Evolutionary conservation across 2,113 vertebrate species (phyloP), one percentile per base, ranked within the genome.

Genomic region (Triplophysa rosa): DNA sequence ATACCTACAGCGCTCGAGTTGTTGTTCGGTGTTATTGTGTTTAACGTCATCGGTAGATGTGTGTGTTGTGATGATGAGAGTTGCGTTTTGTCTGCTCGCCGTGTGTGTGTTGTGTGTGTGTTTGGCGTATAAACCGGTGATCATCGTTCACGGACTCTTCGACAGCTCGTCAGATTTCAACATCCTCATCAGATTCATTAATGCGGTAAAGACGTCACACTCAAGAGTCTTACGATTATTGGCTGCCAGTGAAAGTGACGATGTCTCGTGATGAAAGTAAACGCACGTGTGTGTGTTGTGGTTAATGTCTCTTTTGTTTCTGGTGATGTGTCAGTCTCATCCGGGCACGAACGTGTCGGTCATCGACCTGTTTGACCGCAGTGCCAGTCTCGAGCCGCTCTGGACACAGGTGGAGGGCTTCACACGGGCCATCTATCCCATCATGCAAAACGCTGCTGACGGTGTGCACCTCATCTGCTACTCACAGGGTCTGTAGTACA

Each of bases 361-460:
- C 54, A 91, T 97, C 1, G 95, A 97, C 89, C 87, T 97, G 89
- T 97, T 96, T 45, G 95, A 97, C 86, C 89, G 88, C 67, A 90
- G 91, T 6, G 88, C 93, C 79, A 97, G 96, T 77, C 88, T 97
- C 81, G 63, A 94, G 89, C 95, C 95, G 10, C 84, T 97, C 78
- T 97, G 95, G 96, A 95, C 94, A 71, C 96, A 97, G 87, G 95
- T 95, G 79, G 92, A 95, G 65, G 95, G 95, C 5, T 97, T 97
- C 86, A 91, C 92, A 61, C 87, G 90, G 37, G 95, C 92, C 13
- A 94, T 97, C 71, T 91, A 90, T 76, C 95, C 96, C 65, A 94
- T 97, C 84, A 94, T 97, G 93, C 93, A 94, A 82, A 94, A 96
- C 2, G 91, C 95, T 6, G 92, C 85, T 0, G 87, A 94, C 2